Conservation (phyloP, 2,888 invertebrate genomes). For the Clanis bilineata region DNA sequence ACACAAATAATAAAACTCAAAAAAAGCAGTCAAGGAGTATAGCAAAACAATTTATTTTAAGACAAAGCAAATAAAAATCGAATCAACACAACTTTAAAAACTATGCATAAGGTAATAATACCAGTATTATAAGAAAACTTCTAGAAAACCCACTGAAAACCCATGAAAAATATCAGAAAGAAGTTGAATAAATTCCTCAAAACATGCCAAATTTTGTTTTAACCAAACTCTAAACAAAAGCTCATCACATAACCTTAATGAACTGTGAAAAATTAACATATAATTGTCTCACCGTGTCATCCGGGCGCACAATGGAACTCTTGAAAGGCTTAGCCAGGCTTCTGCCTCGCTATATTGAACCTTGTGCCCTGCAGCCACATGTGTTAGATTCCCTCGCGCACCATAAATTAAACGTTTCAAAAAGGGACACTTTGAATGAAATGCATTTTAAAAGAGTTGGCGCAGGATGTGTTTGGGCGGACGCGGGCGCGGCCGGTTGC, state of each 20-base stretch:
- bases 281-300: constrained; percentile 68
- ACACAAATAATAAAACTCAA: no score
- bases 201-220: no score
- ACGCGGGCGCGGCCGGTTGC: constrained; percentile 64
- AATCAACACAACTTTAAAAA: no score
- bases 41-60: no score
- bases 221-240: not conserved
- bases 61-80: no score
- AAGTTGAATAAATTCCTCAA: no score
- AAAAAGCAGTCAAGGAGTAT: no score
- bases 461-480: constrained; percentile 28
- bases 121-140: no score
- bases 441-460: constrained; percentile 32
- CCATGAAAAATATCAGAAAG: no score
- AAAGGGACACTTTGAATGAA: constrained; percentile 23
- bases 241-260: constrained; percentile 3
- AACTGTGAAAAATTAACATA: constrained; percentile 12
- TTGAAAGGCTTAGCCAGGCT: constrained; percentile 70
- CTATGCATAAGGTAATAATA: no score
- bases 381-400: constrained; percentile 66
- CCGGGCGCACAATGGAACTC: constrained; percentile 62
- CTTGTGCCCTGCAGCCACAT: constrained; percentile 74
- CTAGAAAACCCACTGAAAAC: no score
- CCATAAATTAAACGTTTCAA: constrained; percentile 41
- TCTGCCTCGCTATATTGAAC: constrained; percentile 76